Percentiles rank a stretch among this genome's conserved stretches.
phyloP scores from a whole-genome alignment of 2,888 invertebrate genomes.

The Xylota segnis region DNA sequence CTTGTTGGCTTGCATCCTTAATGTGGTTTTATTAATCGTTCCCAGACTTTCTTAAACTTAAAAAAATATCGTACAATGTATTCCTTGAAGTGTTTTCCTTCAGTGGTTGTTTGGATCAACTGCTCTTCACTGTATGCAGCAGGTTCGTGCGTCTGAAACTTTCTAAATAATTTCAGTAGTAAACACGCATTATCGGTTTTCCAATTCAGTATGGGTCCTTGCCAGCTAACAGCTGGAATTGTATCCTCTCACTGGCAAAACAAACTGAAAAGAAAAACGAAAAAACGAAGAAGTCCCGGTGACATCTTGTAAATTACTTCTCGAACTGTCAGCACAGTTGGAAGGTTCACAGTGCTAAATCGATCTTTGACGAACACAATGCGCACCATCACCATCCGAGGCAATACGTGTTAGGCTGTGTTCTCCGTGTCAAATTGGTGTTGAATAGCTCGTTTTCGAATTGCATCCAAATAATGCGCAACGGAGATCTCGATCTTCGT shows the following conservation, averaged over 20 bases:
- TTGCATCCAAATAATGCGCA: conserved; percentile 72
- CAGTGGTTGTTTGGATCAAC: conserved; percentile 13
- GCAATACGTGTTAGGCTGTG: conserved; percentile 43
- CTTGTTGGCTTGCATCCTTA: no score
- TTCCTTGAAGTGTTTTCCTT: no score
- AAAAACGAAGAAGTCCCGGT: conserved; percentile 54
- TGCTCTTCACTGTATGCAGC: conserved; percentile 8
- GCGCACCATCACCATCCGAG: conserved; percentile 53
- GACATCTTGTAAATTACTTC: conserved; percentile 70
- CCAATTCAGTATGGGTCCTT: conserved; percentile 44
- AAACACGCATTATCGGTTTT: conserved; percentile 74
- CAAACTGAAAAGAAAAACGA: conserved; percentile 49
- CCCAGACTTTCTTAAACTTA: no score
- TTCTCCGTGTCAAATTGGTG: conserved; percentile 70
- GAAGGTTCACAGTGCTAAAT: conserved; percentile 72
- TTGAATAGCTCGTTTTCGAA: conserved; percentile 71
- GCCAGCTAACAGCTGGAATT: conserved; percentile 66
- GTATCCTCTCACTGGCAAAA: conserved; percentile 51
- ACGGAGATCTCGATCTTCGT: conserved; percentile 63
- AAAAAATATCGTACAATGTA: no score
- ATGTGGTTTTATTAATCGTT: no score
- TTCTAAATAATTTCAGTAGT: conserved; percentile 74
- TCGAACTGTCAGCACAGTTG: conserved; percentile 60
- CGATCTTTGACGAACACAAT: conserved; percentile 53
- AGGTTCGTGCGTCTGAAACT: conserved; percentile 25